These are phyloP conservation scores for Anthrax anthrax DNA, from an alignment of 2,888 invertebrate species.

Conservation along the genomic window DNA sequence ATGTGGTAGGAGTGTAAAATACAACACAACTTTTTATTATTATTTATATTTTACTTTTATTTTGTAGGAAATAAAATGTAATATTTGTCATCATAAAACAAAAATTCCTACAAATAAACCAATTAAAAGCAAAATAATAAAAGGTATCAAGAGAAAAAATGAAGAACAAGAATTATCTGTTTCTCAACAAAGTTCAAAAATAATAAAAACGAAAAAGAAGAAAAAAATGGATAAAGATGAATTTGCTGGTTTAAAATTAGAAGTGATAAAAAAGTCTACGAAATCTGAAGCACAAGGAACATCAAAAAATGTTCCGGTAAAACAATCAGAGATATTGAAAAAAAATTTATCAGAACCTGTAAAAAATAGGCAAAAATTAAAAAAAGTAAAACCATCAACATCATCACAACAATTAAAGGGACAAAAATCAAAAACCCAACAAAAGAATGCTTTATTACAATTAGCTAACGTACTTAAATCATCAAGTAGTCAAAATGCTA, in stretches of 20 bases:
- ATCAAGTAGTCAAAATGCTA: not conserved
- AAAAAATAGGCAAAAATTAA: not conserved
- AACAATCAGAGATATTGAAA: too few species aligned
- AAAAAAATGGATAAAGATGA: conserved; percentile 31
- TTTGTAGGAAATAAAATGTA: conserved; percentile 9
- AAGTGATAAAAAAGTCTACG: not conserved
- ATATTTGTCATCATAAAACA: conserved; percentile 8
- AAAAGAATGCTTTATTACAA: conserved; percentile 9
- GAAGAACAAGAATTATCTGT: too few species aligned
- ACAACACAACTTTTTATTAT: not conserved
- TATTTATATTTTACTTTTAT: not conserved
- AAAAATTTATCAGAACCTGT: not conserved
- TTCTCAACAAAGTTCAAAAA: not conserved
- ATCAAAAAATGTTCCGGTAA: too few species aligned
- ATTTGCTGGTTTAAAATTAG: conserved; percentile 30
- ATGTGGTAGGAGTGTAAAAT: conserved; percentile 3
- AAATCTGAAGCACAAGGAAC: not conserved
- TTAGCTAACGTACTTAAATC: conserved; percentile 8
- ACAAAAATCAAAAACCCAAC: conserved; percentile 8
- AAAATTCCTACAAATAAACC: conserved; percentile 7
- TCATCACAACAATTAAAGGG: not conserved
- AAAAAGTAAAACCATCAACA: too few species aligned
- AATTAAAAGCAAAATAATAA: not conserved
- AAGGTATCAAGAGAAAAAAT: not conserved
- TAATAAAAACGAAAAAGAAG: conserved; percentile 16